These are phyloP conservation scores for Plemyria rubiginata DNA, from an alignment of 2,888 invertebrate genomes.

Conservation along the genomic window DNA sequence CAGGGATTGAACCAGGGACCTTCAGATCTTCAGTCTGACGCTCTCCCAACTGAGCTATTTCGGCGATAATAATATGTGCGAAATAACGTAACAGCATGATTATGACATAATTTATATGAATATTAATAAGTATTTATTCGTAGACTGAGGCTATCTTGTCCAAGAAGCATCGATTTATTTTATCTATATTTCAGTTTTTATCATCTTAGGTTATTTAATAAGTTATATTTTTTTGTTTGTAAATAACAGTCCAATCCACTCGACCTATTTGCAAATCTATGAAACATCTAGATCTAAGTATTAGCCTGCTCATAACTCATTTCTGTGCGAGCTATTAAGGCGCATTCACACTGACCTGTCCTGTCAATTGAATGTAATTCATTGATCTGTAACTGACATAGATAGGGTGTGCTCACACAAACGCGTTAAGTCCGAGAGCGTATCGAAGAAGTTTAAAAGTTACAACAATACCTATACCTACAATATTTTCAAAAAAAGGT, in stretches of 20 bases:
- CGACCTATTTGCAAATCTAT: conserved; percentile 2
- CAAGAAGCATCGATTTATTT: too few relatives aligned
- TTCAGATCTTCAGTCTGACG: conserved; percentile 66
- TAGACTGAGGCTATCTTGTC: too few relatives aligned
- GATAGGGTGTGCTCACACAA: conserved; percentile 2
- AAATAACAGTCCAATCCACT: not conserved
- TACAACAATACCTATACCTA: too few relatives aligned
- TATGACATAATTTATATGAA: too few relatives aligned
- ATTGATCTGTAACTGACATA: conserved; percentile 20
- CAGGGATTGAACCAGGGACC: conserved; percentile 65
- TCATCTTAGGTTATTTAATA: too few relatives aligned
- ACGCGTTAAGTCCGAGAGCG: too few relatives aligned
- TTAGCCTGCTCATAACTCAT: conserved; percentile 27
- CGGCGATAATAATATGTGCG: conserved; percentile 26
- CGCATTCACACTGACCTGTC: conserved; percentile 27
- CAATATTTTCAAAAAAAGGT: too few relatives aligned
- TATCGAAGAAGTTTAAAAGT: too few relatives aligned
- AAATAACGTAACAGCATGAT: conserved; percentile 32
- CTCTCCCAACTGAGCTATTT: conserved; percentile 69
- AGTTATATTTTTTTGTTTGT: too few relatives aligned
- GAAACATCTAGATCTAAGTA: conserved; percentile 25
- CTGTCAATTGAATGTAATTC: conserved; percentile 30
- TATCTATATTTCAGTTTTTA: too few relatives aligned
- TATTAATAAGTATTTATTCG: too few relatives aligned
- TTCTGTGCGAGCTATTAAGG: conserved; percentile 18